Percentiles rank a stretch among this genome's conserved stretches.
phyloP scores from a whole-genome alignment of 2,888 invertebrate species.

The Melinopterus prodromus region DNA sequence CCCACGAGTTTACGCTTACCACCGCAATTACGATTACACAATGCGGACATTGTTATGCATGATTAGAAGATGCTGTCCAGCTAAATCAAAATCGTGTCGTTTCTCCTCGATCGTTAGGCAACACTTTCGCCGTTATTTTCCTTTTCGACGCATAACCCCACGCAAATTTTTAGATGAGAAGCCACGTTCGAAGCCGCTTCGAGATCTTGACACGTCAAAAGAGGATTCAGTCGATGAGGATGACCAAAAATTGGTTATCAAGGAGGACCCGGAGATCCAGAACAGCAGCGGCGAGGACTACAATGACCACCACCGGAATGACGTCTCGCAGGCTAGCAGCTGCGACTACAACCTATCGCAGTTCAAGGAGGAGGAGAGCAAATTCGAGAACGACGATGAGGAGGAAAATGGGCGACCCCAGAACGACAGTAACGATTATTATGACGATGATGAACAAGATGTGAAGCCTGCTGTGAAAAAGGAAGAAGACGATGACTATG shows the following conservation, averaged over 20 bases:
- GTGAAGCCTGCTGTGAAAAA: constrained; percentile 60
- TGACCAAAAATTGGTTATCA: constrained; percentile 58
- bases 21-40: neutral
- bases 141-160: neutral
- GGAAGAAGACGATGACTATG: constrained; percentile 67
- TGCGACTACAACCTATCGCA: constrained; percentile 78
- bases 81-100: neutral
- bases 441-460: constrained; percentile 57
- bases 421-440: constrained; percentile 53
- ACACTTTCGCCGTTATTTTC: neutral
- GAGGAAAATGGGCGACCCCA: constrained; percentile 34
- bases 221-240: constrained; percentile 58
- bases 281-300: constrained; percentile 57
- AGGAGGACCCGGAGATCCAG: constrained; percentile 59
- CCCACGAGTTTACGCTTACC: neutral
- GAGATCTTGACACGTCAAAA: constrained; percentile 42
- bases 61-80: neutral
- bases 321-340: constrained; percentile 70
- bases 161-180: constrained; percentile 22
- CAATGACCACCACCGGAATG: constrained; percentile 52
- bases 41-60: neutral
- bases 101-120: neutral
- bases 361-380: constrained; percentile 65
- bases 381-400: constrained; percentile 52
- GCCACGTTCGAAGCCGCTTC: constrained; percentile 26